A percentile compares a stretch with the other conserved stretches of the same genome.
Evolutionary conservation across 2,888 invertebrate species (phyloP).

Genomic region (Acanthosoma haemorrhoidale): DNA sequence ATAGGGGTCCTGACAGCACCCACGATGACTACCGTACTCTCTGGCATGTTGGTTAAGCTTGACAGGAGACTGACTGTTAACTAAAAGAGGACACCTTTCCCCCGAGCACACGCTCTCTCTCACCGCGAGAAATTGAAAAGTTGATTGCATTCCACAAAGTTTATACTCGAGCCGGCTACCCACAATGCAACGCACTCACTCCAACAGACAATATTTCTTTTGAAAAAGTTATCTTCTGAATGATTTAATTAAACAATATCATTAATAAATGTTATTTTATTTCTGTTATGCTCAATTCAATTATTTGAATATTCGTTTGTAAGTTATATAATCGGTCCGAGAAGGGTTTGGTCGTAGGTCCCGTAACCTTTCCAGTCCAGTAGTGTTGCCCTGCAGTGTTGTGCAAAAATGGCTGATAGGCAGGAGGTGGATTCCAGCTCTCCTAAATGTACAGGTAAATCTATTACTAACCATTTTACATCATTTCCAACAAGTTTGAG

Average conservation of each 20-base stretch:
- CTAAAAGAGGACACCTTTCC: conserved; percentile 14
- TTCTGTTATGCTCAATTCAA: neutral
- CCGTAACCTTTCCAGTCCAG: conserved; percentile 31
- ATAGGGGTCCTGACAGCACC: conserved; percentile 80
- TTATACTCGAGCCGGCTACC: conserved; percentile 9
- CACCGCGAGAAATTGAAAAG: conserved; percentile 6
- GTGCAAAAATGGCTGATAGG: conserved; percentile 42
- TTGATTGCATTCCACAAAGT: conserved; percentile 12
- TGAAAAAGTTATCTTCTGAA: neutral
- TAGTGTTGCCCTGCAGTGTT: conserved; percentile 34
- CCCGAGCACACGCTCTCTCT: neutral
- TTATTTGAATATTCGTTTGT: neutral
- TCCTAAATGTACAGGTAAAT: conserved; percentile 39
- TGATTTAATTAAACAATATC: too few species aligned
- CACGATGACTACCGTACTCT: conserved; percentile 59
- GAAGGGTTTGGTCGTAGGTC: neutral
- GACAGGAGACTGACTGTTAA: neutral
- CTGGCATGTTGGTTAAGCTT: neutral
- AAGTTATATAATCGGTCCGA: neutral
- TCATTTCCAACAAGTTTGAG: neutral
- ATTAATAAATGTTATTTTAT: neutral
- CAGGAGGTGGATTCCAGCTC: conserved; percentile 39
- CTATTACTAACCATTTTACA: conserved; percentile 8
- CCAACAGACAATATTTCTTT: neutral
- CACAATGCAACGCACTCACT: conserved; percentile 3